Evolutionary conservation across 2,113 vertebrate genomes (phyloP).

Genomic region (Sinocyclocheilus anshuiensis): DNA sequence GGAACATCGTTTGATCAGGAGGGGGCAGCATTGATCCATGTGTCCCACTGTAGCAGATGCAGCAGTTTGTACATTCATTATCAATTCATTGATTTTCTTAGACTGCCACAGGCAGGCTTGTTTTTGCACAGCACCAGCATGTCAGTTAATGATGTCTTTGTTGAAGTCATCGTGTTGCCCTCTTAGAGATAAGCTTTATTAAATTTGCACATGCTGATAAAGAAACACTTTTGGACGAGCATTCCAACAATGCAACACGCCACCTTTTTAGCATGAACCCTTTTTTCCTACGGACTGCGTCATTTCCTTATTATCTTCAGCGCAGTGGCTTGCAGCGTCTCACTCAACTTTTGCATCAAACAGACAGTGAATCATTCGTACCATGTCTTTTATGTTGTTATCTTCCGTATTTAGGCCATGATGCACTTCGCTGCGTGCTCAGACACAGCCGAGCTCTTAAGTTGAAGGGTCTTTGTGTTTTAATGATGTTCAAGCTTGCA

Average conservation of each 20-base stretch:
- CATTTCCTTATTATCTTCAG: slow-evolving; percentile 39
- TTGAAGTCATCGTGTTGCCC: not conserved
- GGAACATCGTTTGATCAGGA: slow-evolving; percentile 31
- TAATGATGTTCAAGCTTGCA: not conserved
- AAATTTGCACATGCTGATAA: slow-evolving; percentile 16
- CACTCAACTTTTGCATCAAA: slow-evolving; percentile 9
- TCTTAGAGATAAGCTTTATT: not conserved
- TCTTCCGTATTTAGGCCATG: not conserved
- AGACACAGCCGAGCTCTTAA: not conserved
- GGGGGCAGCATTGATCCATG: slow-evolving; percentile 40
- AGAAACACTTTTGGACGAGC: not conserved
- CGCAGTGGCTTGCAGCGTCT: not conserved
- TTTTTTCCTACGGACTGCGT: slow-evolving; percentile 32
- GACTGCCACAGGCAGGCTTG: not conserved
- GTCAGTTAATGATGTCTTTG: not conserved
- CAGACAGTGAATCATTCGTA: slow-evolving; percentile 33
- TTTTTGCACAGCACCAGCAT: not conserved
- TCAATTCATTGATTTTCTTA: not conserved
- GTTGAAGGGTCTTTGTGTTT: not conserved
- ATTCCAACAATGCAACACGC: not conserved
- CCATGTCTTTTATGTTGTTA: slow-evolving; percentile 8
- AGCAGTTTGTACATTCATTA: not conserved
- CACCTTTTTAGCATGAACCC: not conserved
- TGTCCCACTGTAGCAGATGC: not conserved
- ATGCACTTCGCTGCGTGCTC: not conserved